Evolutionary conservation across 2,797 vertebrate species (phyloP).

Genomic region (Epinephelus coioides): DNA sequence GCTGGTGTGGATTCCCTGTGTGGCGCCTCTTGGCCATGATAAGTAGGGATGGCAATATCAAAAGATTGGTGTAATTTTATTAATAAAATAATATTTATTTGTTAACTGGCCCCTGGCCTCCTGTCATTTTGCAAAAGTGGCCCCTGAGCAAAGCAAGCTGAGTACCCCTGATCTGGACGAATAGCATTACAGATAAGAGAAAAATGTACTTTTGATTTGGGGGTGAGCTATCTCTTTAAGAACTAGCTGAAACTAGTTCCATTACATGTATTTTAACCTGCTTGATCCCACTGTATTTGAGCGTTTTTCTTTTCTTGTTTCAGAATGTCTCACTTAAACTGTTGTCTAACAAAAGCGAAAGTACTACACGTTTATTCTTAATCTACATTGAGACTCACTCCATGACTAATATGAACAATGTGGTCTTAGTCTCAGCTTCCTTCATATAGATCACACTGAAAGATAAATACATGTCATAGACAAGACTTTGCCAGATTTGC

Average conservation of each 20-base stretch:
- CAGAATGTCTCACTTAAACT: not conserved
- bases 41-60: too few species aligned
- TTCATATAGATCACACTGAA: not conserved
- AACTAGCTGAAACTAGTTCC: not conserved
- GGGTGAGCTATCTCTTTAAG: not conserved
- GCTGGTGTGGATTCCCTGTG: too few species aligned
- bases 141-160: too few species aligned
- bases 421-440: too few species aligned
- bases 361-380: not conserved
- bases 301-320: not conserved
- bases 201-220: too few species aligned
- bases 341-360: not conserved
- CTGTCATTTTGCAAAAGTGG: too few species aligned
- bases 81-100: too few species aligned
- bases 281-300: not conserved
- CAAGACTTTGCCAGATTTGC: not conserved
- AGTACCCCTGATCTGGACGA: too few species aligned
- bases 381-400: not conserved
- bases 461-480: not conserved
- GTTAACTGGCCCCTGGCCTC: too few species aligned
- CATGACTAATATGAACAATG: not conserved
- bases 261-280: not conserved
- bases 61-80: too few species aligned
- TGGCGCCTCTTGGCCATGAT: too few species aligned
- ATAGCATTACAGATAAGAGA: too few species aligned